These are phyloP conservation scores for Hyalella azteca DNA, from an alignment of 2,888 invertebrate species.

Conservation along the genomic window DNA sequence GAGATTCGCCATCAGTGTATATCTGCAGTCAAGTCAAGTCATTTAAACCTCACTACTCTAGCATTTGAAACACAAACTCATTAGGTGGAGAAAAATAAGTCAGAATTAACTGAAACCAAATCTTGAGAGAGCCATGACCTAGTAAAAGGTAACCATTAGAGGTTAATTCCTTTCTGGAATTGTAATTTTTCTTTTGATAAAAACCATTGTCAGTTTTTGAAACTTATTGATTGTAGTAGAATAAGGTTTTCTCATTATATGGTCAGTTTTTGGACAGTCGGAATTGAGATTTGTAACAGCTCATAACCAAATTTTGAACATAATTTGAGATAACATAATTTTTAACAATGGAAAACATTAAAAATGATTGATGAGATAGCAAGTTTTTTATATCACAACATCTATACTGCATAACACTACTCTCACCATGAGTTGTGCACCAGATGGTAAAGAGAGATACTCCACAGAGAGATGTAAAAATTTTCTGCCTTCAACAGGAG, in stretches of 20 bases:
- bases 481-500: background rate
- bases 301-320: background rate
- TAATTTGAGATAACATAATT: background rate
- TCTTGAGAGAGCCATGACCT: background rate
- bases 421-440: slow-evolving; percentile 3
- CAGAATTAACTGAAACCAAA: background rate
- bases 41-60: background rate
- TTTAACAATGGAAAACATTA: background rate
- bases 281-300: background rate
- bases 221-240: no score
- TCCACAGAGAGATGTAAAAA: background rate
- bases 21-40: background rate
- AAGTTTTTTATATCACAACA: background rate
- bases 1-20: background rate
- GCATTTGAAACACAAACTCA: background rate
- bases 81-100: background rate
- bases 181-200: background rate
- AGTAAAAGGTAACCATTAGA: background rate
- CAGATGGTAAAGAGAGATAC: background rate
- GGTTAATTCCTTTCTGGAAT: background rate
- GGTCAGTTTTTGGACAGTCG: background rate
- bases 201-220: background rate
- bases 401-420: background rate
- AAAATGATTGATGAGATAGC: background rate
- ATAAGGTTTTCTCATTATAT: no score